Evolutionary conservation across 2,888 invertebrate genomes (phyloP).

Genomic region (Plebejus argus): DNA sequence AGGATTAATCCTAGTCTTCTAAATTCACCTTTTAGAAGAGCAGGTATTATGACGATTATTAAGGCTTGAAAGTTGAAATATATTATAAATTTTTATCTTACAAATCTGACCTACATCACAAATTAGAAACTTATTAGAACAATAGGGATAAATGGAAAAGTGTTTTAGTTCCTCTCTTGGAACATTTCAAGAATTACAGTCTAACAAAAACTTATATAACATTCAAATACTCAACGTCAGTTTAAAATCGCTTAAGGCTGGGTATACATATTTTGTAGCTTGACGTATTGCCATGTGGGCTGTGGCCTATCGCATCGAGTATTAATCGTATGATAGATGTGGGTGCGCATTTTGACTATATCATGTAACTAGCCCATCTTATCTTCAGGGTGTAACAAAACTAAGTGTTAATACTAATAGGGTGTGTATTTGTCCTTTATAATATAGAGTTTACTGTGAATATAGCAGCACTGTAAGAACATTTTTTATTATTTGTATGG

Average conservation of each 20-base stretch:
- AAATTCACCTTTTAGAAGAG: neutral
- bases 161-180: neutral
- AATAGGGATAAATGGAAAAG: neutral
- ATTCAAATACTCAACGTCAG: slow-evolving; percentile 36
- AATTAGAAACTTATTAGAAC: neutral
- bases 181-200: neutral
- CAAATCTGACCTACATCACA: neutral
- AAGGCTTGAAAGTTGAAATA: neutral
- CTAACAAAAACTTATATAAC: slow-evolving; percentile 32
- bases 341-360: too few species aligned
- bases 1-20: too few species aligned
- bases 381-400: too few species aligned
- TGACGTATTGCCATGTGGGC: neutral
- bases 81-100: neutral
- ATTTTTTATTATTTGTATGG: too few species aligned
- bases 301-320: too few species aligned
- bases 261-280: neutral
- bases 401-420: too few species aligned
- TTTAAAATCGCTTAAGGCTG: slow-evolving; percentile 51
- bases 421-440: too few species aligned
- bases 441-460: too few species aligned
- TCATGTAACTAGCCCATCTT: too few species aligned
- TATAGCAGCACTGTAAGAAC: too few species aligned
- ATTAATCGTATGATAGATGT: too few species aligned
- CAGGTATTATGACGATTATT: neutral